Conservation (phyloP, 1,140 invertebrate species). For the Gonioctena quinquepunctata region DNA sequence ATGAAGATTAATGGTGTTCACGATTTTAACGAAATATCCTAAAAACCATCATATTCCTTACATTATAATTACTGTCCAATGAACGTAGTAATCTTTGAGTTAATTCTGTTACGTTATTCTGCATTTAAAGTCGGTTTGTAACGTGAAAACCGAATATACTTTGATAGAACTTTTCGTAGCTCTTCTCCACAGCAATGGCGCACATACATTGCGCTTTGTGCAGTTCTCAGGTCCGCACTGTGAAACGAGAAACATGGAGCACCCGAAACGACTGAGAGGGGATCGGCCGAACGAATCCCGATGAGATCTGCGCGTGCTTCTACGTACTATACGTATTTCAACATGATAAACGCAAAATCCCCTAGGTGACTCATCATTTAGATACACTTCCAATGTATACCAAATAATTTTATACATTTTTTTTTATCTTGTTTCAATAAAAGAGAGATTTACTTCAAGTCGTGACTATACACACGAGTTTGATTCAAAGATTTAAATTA, state of each 20-base stretch:
- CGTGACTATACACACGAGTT: too few relatives aligned
- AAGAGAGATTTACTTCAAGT: too few relatives aligned
- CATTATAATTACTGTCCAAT: conserved; percentile 71
- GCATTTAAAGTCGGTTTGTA: conserved; percentile 59
- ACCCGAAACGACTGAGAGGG: conserved; percentile 55
- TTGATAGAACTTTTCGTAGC: conserved; percentile 53
- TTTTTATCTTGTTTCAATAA: too few relatives aligned
- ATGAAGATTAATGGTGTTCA: conserved; percentile 35
- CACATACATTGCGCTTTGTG: conserved; percentile 56
- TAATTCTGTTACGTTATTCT: conserved; percentile 66
- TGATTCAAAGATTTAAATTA: too few relatives aligned
- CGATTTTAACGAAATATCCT: conserved; percentile 33
- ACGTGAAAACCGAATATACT: conserved; percentile 55
- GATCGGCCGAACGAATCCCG: conserved; percentile 47
- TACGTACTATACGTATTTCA: conserved; percentile 8
- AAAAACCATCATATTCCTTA: conserved; percentile 58
- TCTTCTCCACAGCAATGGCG: conserved; percentile 56
- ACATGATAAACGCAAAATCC: conserved; percentile 29
- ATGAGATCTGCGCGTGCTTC: conserved; percentile 44
- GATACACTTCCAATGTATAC: background rate
- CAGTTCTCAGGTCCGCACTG: conserved; percentile 55
- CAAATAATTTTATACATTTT: too few relatives aligned
- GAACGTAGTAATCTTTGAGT: conserved; percentile 68
- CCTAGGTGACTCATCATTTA: conserved; percentile 28
- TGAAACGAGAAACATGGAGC: conserved; percentile 55